Base-by-base conservation (phyloP, 2,797 vertebrate genomes). In the Gobio occitaniae region DNA sequence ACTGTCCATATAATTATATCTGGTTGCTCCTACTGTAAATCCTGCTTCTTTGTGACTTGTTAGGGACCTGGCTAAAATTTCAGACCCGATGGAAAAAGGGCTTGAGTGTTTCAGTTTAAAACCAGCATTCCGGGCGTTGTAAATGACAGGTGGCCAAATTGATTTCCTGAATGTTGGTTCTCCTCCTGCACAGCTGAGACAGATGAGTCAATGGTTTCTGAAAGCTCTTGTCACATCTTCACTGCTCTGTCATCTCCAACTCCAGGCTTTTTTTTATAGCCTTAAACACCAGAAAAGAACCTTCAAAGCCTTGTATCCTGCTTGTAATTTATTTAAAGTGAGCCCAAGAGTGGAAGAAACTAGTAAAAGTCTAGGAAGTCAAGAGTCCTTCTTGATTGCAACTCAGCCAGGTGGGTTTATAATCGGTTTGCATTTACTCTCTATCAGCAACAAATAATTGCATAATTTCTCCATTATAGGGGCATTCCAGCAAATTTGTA, bases 381-480 rank as follows among this genome's bases (percentile, higher is more conserved):
- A 25, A 48, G 82, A 44, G 41, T 90, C 86, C 89, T 85, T 88
- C 89, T 87, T 86, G 90, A 88, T 81, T 83, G 66, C 83, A 81
- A 77, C 68, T 72, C 3, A 15, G 13, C 78, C 29, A 52, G 9
- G 16, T 21, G 4, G 38, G n/a, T 71, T 83, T n/a, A 10, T 15
- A 92, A 89, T 54, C 90, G 87, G 84, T 91, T 91, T 38, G 89
- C 79, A 84, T 90, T 90, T 85, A 90, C 77, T 90, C 79, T 41
- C 56, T 70, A 6, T 59, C 81, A 90, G 91, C 85, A 89, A 85
- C 77, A 87, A 91, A 86, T 89, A 86, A 87, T 91, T 90, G 70
- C 71, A 80, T 87, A 41, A 41, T 41, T 41, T 61, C 83, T 87
- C 87, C 87, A 92, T 93, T 90, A 88, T 84, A 38, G 16, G 19